A percentile compares a stretch with the other conserved stretches of the same genome.
phyloP scores from a whole-genome alignment of 2,888 invertebrate species.

The Caenorhabditis drosophilae region DNA sequence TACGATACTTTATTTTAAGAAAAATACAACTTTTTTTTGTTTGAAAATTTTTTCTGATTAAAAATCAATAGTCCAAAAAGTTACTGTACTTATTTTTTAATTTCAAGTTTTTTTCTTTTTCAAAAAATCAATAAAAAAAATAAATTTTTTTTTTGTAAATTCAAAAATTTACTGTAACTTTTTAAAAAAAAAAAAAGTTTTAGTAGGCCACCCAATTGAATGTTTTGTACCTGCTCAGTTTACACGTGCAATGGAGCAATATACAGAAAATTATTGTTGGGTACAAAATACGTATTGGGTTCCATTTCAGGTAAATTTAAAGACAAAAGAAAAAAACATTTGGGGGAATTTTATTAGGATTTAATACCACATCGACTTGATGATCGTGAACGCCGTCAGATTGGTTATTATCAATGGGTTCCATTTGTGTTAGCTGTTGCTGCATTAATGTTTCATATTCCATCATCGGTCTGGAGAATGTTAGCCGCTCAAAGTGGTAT shows the following conservation, averaged over 20 bases:
- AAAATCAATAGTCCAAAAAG: no score
- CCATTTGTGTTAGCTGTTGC: slow-evolving; percentile 68
- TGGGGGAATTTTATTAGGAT: slow-evolving; percentile 60
- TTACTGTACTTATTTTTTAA: no score
- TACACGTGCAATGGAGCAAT: slow-evolving; percentile 73
- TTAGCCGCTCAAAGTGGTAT: slow-evolving; percentile 66
- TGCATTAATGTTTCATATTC: slow-evolving; percentile 68
- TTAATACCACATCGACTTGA: slow-evolving; percentile 69
- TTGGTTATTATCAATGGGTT: slow-evolving; percentile 64
- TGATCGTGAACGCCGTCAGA: slow-evolving; percentile 67
- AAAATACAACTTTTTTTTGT: no score
- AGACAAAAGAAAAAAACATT: slow-evolving; percentile 1
- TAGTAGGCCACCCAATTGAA: slow-evolving; percentile 72
- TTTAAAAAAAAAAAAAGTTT: slow-evolving; percentile 1
- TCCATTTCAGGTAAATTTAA: slow-evolving; percentile 59
- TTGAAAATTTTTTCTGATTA: no score
- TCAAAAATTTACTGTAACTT: no score
- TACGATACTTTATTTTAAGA: no score
- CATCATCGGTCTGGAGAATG: slow-evolving; percentile 68
- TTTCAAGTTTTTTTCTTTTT: neutral
- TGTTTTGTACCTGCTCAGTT: slow-evolving; percentile 74
- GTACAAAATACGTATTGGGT: slow-evolving; percentile 68
- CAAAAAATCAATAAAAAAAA: no score
- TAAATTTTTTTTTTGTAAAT: no score
- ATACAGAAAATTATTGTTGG: slow-evolving; percentile 73